Conservation (phyloP, 2,888 invertebrate genomes). For the Sphecodes monilicornis region DNA sequence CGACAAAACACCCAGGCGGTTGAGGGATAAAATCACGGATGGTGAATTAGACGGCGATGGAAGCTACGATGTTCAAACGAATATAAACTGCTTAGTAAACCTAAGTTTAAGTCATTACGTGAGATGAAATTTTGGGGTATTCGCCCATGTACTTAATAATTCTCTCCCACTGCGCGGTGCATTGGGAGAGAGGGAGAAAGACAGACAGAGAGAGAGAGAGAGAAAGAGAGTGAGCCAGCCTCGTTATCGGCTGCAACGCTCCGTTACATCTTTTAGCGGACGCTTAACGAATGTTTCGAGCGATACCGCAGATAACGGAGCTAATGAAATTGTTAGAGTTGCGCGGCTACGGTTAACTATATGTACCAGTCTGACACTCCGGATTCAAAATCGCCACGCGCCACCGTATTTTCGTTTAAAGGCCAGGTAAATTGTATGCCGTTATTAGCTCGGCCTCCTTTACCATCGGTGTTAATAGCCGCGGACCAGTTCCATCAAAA, state of each 20-base stretch:
- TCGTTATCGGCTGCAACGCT: conserved; percentile 57
- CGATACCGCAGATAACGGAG: conserved; percentile 50
- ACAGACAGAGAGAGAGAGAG: conserved; percentile 11
- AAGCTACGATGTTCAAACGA: too few relatives aligned
- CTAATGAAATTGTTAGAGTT: conserved; percentile 39
- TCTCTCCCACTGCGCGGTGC: too few relatives aligned
- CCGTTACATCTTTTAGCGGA: conserved; percentile 54
- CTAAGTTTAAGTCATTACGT: too few relatives aligned
- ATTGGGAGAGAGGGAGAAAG: neutral
- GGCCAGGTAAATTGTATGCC: neutral
- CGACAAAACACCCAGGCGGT: too few relatives aligned
- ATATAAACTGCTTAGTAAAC: too few relatives aligned
- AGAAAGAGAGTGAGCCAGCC: conserved; percentile 21
- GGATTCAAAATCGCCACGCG: neutral
- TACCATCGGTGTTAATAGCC: neutral
- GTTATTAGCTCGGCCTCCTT: neutral
- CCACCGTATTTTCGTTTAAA: neutral
- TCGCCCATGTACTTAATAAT: too few relatives aligned
- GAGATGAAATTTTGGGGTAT: too few relatives aligned
- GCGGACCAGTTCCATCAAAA: neutral
- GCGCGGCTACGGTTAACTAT: conserved; percentile 26
- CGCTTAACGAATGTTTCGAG: conserved; percentile 59
- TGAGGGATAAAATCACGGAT: too few relatives aligned
- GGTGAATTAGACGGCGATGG: too few relatives aligned
- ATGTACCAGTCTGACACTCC: neutral